Evolutionary conservation across 2,888 invertebrate species (phyloP).

Genomic region (Phortica magna): DNA sequence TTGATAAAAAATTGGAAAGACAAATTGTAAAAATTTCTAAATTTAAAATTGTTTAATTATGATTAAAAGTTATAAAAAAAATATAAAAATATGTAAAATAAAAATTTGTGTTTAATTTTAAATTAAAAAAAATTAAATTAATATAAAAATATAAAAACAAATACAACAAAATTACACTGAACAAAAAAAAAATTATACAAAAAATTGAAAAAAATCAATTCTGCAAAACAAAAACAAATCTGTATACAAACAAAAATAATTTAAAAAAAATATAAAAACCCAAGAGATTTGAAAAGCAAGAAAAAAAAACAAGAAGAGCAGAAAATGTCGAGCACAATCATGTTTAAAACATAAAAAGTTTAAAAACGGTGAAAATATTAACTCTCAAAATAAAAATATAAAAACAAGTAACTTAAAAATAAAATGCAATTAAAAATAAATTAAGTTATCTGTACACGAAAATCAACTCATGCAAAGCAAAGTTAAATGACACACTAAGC

Average conservation of each 20-base stretch:
- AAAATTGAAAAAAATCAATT: no score
- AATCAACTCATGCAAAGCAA: not conserved
- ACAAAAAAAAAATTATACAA: no score
- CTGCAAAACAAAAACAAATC: no score
- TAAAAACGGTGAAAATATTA: constrained; percentile 34
- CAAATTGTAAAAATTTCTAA: not conserved
- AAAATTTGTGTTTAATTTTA: no score
- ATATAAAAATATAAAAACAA: no score
- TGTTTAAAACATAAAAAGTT: constrained; percentile 60
- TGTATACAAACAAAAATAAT: constrained; percentile 33
- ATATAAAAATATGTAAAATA: no score
- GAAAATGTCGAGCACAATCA: constrained; percentile 77
- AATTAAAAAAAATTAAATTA: no score
- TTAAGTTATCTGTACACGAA: not conserved
- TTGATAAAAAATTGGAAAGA: constrained; percentile 22
- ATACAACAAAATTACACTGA: no score
- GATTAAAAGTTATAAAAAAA: no score
- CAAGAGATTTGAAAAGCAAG: constrained; percentile 29
- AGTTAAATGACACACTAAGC: not conserved
- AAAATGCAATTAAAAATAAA: constrained; percentile 21
- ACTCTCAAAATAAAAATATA: constrained; percentile 46
- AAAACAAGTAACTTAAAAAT: constrained; percentile 38
- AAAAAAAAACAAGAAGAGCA: constrained; percentile 29
- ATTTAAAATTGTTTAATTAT: not conserved
- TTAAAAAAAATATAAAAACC: constrained; percentile 35